Evolutionary conservation across 1,140 invertebrate genomes (phyloP), one percentile per base, ranked within the genome.

Genomic region (Aphidius ervi): DNA sequence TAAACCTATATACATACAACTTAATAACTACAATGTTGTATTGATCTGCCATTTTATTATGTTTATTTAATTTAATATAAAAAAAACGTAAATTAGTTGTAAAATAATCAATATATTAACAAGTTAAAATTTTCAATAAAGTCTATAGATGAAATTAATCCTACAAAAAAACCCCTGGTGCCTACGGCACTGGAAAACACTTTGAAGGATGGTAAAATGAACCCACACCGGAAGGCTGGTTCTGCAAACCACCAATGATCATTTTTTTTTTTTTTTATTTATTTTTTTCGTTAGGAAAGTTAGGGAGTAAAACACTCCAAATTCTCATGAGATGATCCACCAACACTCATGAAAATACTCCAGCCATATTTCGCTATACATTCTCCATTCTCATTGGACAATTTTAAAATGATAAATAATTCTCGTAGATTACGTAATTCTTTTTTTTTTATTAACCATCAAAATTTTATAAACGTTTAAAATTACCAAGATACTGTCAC

Each of bases 371-470:
- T 53, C 41, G 46, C 59, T 53, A 47, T 57, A 40, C 42, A 54
- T 40, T 54, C n/a, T n/a, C 40, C n/a, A 54, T 52, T 54, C 45
- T 23, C 59, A 46, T 20, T 43, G 40, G 59, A 53, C 37, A 54
- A 61, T 56, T 56, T 61, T 4, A 37, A 39, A 60, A 55, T 55
- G 31, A 50, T 45, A 55, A 60, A 60, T 59, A 53, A 47, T 10
- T 31, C 55, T 40, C 31, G 9, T 41, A 37, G 16, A 37, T 37
- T 52, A 8, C 7, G 23, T 37, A 52, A 9, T 9, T 43, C 7
- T 43, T 43, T 7, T 43, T 43, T 7, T 43, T 10, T 31, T 31
- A 31, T 31, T 31, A 31, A 31, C 4, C 23, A 31, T 31, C 23
- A 31, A 31, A 31, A 31, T 31, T 31, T 31, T 31, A 31, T 31